Conservation (phyloP, 2,888 invertebrate genomes). For the Conus canariensis region DNA sequence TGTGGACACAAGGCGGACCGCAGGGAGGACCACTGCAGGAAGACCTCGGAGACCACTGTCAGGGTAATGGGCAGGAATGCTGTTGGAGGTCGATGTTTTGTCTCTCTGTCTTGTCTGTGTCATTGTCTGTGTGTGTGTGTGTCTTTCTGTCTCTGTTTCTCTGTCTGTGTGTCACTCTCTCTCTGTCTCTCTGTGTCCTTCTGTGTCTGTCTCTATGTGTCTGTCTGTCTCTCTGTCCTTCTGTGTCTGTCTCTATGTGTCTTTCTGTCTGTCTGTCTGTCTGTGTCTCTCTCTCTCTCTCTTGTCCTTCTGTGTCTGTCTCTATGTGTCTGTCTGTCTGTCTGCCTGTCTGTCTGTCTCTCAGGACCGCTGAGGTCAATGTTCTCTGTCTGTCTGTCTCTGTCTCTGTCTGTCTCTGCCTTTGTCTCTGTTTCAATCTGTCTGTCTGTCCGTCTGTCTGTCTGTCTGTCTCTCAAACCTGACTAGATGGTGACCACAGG, state of each 20-base stretch:
- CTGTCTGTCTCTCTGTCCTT: neutral
- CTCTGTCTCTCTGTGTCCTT: neutral
- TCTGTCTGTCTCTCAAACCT: neutral
- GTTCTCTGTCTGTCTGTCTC: neutral
- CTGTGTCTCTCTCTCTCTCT: neutral
- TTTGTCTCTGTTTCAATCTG: neutral
- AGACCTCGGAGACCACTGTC: conserved; percentile 63
- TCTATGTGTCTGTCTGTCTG: neutral
- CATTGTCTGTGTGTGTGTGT: neutral
- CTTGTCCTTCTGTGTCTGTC: neutral
- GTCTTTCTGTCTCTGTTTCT: neutral
- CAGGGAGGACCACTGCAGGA: conserved; percentile 40
- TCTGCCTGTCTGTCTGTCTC: neutral
- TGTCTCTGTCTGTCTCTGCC: neutral
- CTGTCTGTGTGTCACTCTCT: neutral
- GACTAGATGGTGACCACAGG: too few relatives aligned
- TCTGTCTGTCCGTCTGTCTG: neutral
- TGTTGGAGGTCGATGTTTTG: too few relatives aligned
- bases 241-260: neutral
- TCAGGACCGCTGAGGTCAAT: neutral
- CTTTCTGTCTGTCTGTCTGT: neutral
- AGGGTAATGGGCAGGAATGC: conserved; percentile 56
- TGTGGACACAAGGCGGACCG: neutral
- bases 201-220: neutral
- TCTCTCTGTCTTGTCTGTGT: too few relatives aligned